These are phyloP conservation scores for Sebastes oblongus DNA, from an alignment of 2,797 vertebrate species.

Conservation along the genomic window DNA sequence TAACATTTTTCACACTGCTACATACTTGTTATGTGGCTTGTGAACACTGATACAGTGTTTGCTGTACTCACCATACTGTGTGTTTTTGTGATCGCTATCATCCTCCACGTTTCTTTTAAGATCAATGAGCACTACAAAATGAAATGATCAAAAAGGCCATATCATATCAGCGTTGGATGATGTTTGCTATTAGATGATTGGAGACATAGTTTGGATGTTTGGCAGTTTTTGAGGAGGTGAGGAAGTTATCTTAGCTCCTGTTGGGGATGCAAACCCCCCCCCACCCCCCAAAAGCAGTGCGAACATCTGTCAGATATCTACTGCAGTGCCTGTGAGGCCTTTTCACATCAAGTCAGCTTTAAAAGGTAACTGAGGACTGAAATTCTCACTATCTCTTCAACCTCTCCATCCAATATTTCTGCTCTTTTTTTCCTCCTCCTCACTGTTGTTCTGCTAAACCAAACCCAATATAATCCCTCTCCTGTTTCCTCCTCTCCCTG, in stretches of 20 bases:
- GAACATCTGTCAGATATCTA: constrained; percentile 64
- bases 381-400: constrained; percentile 44
- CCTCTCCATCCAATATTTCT: constrained; percentile 48
- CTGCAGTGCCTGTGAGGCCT: constrained; percentile 53
- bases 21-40: constrained; percentile 24
- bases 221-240: neutral
- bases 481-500: constrained; percentile 51
- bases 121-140: neutral
- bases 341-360: constrained; percentile 62
- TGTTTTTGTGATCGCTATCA: constrained; percentile 22
- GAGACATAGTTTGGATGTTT: neutral
- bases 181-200: neutral
- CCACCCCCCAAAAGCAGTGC: constrained; percentile 15
- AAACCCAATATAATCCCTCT: constrained; percentile 61
- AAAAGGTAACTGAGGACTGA: constrained; percentile 53
- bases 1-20: constrained; percentile 25
- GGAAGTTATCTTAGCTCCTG: neutral
- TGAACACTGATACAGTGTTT: neutral
- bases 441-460: constrained; percentile 58
- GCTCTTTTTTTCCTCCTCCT: constrained; percentile 25
- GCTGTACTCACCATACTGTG: neutral
- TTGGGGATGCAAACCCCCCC: constrained; percentile 27
- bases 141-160: neutral
- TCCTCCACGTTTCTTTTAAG: constrained; percentile 1
- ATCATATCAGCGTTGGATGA: constrained; percentile 8